These are phyloP conservation scores for Torymus tubicola DNA, from an alignment of 2,888 invertebrate species.

Conservation along the genomic window DNA sequence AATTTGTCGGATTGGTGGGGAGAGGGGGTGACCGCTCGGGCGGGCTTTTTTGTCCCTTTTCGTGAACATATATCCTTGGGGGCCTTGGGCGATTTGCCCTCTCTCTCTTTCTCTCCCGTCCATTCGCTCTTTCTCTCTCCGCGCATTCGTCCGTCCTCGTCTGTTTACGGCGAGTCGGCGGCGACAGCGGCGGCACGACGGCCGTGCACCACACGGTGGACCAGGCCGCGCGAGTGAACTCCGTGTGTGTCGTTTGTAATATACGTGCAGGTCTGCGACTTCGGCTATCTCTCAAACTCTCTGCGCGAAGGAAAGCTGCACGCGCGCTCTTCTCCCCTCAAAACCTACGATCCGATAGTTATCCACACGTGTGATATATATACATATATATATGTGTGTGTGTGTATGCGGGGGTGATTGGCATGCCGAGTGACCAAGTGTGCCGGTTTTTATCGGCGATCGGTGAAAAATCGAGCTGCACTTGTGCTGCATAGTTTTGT, in stretches of 20 bases:
- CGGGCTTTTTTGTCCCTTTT: slow-evolving; percentile 47
- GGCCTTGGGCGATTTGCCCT: neutral
- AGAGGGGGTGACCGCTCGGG: neutral
- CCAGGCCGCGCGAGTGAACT: neutral
- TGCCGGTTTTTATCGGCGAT: neutral
- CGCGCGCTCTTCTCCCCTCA: neutral
- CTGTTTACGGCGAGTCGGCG: no score
- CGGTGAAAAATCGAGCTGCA: neutral
- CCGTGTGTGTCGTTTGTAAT: slow-evolving; percentile 2
- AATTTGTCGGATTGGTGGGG: neutral
- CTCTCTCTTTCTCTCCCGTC: slow-evolving; percentile 10
- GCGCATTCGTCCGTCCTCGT: no score
- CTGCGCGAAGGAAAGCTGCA: slow-evolving; percentile 31
- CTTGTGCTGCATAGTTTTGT: slow-evolving; percentile 5
- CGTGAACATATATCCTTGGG: slow-evolving; percentile 22
- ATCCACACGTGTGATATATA: no score
- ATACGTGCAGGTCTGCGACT: slow-evolving; percentile 45
- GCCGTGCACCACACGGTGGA: neutral
- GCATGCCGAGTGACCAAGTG: no score
- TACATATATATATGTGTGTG: no score
- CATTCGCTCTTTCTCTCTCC: slow-evolving; percentile 7
- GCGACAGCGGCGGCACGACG: no score
- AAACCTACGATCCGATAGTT: no score
- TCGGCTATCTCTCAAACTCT: slow-evolving; percentile 14
- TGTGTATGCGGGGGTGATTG: no score